Base-by-base conservation (phyloP, 37 sponge, comb jelly and placozoan genomes). In the Chondrilla cf. caribensis region DNA sequence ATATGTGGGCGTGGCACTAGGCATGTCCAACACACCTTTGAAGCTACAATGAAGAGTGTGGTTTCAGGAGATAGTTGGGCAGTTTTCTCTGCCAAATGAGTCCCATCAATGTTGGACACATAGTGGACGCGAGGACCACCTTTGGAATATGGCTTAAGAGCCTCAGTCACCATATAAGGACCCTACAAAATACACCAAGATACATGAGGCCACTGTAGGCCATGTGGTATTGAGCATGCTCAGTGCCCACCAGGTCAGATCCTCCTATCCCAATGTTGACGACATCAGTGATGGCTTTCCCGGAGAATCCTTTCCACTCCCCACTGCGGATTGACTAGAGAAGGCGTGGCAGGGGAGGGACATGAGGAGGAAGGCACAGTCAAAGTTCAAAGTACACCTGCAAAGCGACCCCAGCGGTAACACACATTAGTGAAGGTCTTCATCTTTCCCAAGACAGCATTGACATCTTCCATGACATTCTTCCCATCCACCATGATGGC, bases 261-360 rank as follows among this genome's bases (percentile, higher is more conserved):
- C 99, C 99, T 38, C 99, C 99, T 81, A 98, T 98, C 6, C 99
- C 99, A 83, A 98, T 98, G 60, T 98, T 98, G 67, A 98, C 97
- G 18, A 98, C 95, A 84, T 98, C 99, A 60, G 99, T 96, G 60
- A 98, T 98, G n/a, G 85, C 59, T 58, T 93, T 83, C 8, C 99
- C 99, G 71, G 88, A 80, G 59, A 84, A 94, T 1, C 97, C 99
- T 87, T 93, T 98, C 99, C 99, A 98, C 38, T 78, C 86, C 39
- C 99, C 99, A 82, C 87, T 92, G 21, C 99, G 84, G 14, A 98
- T 90, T 77, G 81, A n/a, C 90, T 89, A 25, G 31, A 83, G 43
- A 18, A 33, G 68, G 68, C 28, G 68, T 28, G 68, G 35, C 32
- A 28, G 35, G 35, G 68, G 33, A 5, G 29, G 29, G 68, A 29